Base-by-base conservation (phyloP, 2,113 vertebrate genomes). In the Danionella cerebrum region DNA sequence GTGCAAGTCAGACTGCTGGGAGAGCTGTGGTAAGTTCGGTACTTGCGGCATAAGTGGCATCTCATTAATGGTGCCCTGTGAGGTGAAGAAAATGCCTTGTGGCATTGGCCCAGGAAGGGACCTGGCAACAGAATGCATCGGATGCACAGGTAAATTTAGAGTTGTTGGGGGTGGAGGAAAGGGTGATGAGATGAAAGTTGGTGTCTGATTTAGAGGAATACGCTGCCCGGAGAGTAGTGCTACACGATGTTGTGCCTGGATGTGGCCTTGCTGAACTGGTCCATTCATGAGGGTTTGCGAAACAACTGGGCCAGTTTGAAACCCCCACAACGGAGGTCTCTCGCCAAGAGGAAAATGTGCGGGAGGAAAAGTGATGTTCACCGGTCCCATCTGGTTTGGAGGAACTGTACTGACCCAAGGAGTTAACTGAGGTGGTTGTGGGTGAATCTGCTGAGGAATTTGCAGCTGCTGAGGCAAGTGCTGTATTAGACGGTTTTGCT, bases 41-140 rank as follows among this genome's bases (percentile, higher is more conserved):
- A 81, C 69, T 79, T 85, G 86, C 29, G 84, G 33, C 19, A 85
- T 41, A 54, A 77, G 78, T 10, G 82, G 72, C 62, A 83, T 77
- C 58, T 87, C 85, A 6, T 72, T 79, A 67, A 87, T 77, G 29
- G 84, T 78, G 1, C 81, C 76, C 79, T 84, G 84, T 38, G 83
- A 83, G 31, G 82, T 71, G 68, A 88, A 87, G 71, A 86, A 85
- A n/a, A 86, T 76, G 64, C 82, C 85, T 59, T 84, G 83, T 67
- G 84, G 78, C 16, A 83, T 76, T 19, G 83, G 69, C 65, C 87
- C 81, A 25, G 74, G 13, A 38, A 86, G 78, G 19, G 83, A 74
- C 31, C 77, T 74, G 16, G 82, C 65, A 3, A 88, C 84, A 33
- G 87, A 80, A 72, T 83, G 86, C 52, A 86, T 79, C 31, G 86